Conservation (phyloP, 2,888 invertebrate species). For the Temnothorax ravouxi region DNA sequence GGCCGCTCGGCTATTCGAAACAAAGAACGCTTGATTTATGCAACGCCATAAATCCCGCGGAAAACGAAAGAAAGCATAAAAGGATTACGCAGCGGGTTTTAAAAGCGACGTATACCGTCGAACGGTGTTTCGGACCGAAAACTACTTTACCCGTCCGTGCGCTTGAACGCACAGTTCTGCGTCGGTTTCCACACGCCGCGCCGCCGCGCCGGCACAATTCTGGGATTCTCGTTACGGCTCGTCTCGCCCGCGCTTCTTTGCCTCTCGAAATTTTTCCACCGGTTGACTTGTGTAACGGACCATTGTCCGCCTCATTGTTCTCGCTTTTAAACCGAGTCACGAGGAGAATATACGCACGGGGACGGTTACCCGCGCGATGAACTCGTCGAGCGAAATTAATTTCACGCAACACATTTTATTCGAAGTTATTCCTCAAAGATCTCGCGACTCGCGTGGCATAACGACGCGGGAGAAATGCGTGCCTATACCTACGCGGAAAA, state of each 20-base stretch:
- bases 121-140: not conserved
- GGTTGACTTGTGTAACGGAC: slow-evolving; percentile 66
- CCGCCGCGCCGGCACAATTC: slow-evolving; percentile 72
- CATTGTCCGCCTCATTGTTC: slow-evolving; percentile 65
- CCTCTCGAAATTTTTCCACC: slow-evolving; percentile 69
- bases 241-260: slow-evolving; percentile 54
- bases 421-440: not conserved
- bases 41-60: not conserved
- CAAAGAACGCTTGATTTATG: not conserved
- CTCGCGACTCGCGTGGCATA: slow-evolving; percentile 1
- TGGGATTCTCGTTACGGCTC: slow-evolving; percentile 66
- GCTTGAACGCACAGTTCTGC: slow-evolving; percentile 26
- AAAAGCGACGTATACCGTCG: not conserved
- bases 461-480: slow-evolving; percentile 50
- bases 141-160: not conserved
- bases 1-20: not conserved
- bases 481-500: slow-evolving; percentile 50
- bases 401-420: not conserved
- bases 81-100: not conserved
- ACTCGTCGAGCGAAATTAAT: slow-evolving; percentile 62
- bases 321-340: slow-evolving; percentile 38
- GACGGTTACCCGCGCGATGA: slow-evolving; percentile 7
- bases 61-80: slow-evolving; percentile 9
- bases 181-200: slow-evolving; percentile 59
- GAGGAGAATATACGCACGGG: slow-evolving; percentile 10